A percentile compares a stretch with the other conserved stretches of the same genome.
phyloP scores from a whole-genome alignment of 2,113 vertebrate species.

The Mormyrus iriodes region DNA sequence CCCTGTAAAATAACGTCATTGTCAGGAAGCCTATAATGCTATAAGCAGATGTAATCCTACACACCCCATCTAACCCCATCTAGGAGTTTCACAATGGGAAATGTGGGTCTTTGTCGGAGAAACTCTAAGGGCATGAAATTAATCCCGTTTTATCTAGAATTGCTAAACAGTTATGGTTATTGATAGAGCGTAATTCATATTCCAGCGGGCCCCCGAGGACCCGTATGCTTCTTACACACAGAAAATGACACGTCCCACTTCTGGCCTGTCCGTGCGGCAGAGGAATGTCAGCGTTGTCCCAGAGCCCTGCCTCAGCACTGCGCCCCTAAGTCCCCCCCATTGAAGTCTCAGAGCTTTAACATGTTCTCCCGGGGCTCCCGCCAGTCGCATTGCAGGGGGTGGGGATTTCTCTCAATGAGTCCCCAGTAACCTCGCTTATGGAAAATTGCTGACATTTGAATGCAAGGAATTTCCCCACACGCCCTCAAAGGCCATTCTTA shows the following conservation, averaged over 20 bases:
- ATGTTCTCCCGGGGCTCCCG: background rate
- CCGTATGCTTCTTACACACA: background rate
- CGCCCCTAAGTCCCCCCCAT: background rate
- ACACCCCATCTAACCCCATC: conserved; percentile 1
- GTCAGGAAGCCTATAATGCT: background rate
- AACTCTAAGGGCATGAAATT: background rate
- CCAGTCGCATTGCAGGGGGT: background rate
- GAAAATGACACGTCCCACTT: background rate
- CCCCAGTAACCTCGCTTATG: background rate
- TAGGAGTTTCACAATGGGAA: background rate
- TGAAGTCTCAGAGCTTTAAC: background rate
- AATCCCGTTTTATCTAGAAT: background rate
- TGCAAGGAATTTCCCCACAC: background rate
- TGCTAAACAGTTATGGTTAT: background rate
- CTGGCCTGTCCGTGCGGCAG: background rate
- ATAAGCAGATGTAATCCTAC: background rate
- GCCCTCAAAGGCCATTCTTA: background rate
- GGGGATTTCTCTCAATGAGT: background rate
- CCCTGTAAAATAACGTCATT: background rate
- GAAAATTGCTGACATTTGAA: background rate
- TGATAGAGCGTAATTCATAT: background rate
- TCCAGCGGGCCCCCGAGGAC: background rate
- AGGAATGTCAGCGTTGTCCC: background rate
- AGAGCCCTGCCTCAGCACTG: background rate
- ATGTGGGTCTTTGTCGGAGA: background rate